Evolutionary conservation across 2,113 vertebrate genomes (phyloP), one percentile per base, ranked within the genome.

Genomic region (Suncus etruscus): DNA sequence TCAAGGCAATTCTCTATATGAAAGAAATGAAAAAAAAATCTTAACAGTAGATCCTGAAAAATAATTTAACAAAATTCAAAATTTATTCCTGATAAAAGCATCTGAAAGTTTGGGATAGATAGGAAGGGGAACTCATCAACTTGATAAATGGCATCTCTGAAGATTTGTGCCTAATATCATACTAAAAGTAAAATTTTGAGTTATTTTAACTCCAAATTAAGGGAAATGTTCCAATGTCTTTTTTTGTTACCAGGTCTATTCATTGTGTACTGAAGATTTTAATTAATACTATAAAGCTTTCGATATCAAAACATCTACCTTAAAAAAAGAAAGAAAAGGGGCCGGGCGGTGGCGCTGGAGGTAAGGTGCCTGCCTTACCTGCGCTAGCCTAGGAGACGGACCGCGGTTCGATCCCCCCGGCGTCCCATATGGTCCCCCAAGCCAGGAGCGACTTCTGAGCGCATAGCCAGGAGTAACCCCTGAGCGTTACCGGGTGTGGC

Each of bases 21-120:
- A 89, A 75, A n/a, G 84, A 20, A 70, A 11, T 73, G 48, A 79
- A 82, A 76, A 83, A 48, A 11, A 78, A 22, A 86, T 66, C n/a
- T 72, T 39, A 39, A 39, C 25, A 45, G 11, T 31, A 73, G 48
- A 51, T 70, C 4, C 1, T 79, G 12, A n/a, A 47, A 80, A 45
- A 47, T 10, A 4, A 77, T 31, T 48, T 51, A 24, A 51, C 18
- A 61, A 74, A 94, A 32, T 63, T 58, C 29, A 76, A 39, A 39
- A 72, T 51, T 10, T 16, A 50, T 72, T 83, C 6, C 31, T 72
- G 3, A 51, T 84, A 68, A 11, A 80, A 80, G 14, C 27, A 83
- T 74, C 58, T 22, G 74, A 16, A 81, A 77, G 90, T 25, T n/a
- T 65, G 20, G 39, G 39, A 39, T 39, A 8, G 85, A 48, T 22